Evolutionary conservation across 2,888 invertebrate genomes (phyloP).

Genomic region (Acrobasis repandana): DNA sequence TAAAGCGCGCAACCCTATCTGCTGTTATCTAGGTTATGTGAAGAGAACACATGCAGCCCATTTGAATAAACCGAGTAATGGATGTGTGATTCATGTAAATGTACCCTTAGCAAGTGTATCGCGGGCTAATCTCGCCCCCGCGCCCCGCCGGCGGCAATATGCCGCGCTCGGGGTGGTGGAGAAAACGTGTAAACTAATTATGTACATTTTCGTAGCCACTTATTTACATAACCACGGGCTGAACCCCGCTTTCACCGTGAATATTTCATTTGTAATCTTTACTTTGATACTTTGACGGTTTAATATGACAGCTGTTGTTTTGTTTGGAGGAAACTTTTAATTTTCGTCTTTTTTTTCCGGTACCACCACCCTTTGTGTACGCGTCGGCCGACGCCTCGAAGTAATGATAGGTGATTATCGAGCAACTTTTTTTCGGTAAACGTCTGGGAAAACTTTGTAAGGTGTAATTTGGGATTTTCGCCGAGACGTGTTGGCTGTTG

Average conservation of each 20-base stretch:
- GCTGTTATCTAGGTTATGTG: constrained; percentile 68
- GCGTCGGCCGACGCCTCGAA: constrained; percentile 64
- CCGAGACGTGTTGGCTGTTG: constrained; percentile 56
- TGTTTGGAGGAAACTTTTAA: constrained; percentile 81
- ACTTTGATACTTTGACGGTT: constrained; percentile 81
- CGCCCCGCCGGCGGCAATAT: constrained; percentile 55
- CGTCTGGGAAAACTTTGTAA: constrained; percentile 64
- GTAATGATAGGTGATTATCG: constrained; percentile 79
- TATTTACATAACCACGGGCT: constrained; percentile 81
- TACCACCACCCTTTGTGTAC: constrained; percentile 68
- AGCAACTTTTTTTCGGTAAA: constrained; percentile 67
- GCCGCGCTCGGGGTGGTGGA: constrained; percentile 58
- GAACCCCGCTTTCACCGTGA: constrained; percentile 81
- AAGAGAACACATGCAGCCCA: constrained; percentile 72
- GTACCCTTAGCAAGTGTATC: constrained; percentile 78
- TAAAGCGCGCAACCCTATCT: constrained; percentile 62
- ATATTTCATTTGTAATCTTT: constrained; percentile 82
- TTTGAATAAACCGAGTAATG: constrained; percentile 70
- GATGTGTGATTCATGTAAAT: constrained; percentile 80
- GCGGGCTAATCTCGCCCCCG: constrained; percentile 64
- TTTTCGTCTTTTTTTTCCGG: constrained; percentile 73
- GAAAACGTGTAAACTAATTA: constrained; percentile 83
- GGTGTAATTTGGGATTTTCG: constrained; percentile 73
- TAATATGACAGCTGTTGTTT: constrained; percentile 82
- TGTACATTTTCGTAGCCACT: constrained; percentile 82